phyloP scores from a whole-genome alignment of 2,113 vertebrate genomes.

The Gavialis gangeticus region DNA sequence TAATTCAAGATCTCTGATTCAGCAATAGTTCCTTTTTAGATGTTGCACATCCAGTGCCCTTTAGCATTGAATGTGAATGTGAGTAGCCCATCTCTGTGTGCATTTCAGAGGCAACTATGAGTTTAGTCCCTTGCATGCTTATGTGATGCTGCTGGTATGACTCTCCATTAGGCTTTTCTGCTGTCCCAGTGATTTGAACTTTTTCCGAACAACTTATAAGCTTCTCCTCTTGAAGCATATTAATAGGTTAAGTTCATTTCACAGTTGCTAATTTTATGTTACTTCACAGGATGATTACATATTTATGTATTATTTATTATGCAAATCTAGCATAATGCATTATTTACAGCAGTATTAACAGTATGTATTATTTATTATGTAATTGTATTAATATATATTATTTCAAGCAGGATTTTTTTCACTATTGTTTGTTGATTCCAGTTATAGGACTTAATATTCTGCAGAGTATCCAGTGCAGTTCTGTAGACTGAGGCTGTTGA shows the following conservation, averaged over 20 bases:
- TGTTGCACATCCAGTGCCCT: constrained; percentile 10
- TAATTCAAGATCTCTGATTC: constrained; percentile 27
- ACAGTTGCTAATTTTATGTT: constrained; percentile 68
- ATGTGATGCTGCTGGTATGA: background rate
- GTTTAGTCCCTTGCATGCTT: background rate
- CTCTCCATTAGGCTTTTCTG: background rate
- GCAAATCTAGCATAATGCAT: constrained; percentile 74
- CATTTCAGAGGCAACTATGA: constrained; percentile 6
- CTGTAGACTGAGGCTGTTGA: background rate
- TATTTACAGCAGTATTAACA: constrained; percentile 76
- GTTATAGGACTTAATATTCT: constrained; percentile 60
- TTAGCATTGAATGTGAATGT: constrained; percentile 15
- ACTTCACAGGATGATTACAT: constrained; percentile 71
- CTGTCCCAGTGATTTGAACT: background rate
- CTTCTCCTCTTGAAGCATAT: constrained; percentile 33
- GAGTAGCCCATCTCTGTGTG: constrained; percentile 27
- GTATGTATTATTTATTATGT: constrained; percentile 79
- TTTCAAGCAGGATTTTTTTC: constrained; percentile 59
- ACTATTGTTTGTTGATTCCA: constrained; percentile 6
- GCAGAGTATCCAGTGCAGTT: constrained; percentile 11
- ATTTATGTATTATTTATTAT: constrained; percentile 76
- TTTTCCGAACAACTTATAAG: constrained; percentile 20
- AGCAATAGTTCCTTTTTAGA: constrained; percentile 36
- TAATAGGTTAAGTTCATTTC: constrained; percentile 68
- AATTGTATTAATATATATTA: constrained; percentile 72